phyloP scores from a whole-genome alignment of 2,888 invertebrate genomes.

The Rhagium mordax region DNA sequence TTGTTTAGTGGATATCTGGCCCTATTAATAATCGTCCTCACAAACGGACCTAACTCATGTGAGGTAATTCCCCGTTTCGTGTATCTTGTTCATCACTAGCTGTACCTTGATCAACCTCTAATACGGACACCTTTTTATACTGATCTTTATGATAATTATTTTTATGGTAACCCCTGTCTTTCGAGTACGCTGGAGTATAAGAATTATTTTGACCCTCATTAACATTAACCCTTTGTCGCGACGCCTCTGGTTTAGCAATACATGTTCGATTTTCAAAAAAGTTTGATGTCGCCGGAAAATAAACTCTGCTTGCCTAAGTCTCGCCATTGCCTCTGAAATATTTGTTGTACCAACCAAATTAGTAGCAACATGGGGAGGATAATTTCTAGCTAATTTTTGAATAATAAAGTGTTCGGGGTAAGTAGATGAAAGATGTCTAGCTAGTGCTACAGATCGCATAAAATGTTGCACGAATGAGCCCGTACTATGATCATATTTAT shows the following conservation, averaged over 20 bases:
- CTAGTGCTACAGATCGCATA: not conserved
- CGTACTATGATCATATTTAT: not conserved
- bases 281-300: not conserved
- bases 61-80: slow-evolving; percentile 1
- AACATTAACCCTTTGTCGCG: not conserved
- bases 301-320: not conserved
- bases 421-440: not conserved
- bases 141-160: not conserved
- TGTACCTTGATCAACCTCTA: not conserved
- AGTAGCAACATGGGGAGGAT: not conserved
- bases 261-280: not conserved
- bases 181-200: not conserved
- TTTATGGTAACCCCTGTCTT: not conserved
- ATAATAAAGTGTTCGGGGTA: not conserved
- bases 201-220: not conserved
- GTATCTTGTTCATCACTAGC: not conserved
- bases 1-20: slow-evolving; percentile 4
- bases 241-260: not conserved
- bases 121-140: not conserved
- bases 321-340: not conserved
- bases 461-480: not conserved
- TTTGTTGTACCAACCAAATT: not conserved
- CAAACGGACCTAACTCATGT: not conserved
- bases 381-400: not conserved
- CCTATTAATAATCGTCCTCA: not conserved